These are phyloP conservation scores for Todus mexicanus DNA, from an alignment of 2,797 vertebrate genomes.

Conservation along the genomic window DNA sequence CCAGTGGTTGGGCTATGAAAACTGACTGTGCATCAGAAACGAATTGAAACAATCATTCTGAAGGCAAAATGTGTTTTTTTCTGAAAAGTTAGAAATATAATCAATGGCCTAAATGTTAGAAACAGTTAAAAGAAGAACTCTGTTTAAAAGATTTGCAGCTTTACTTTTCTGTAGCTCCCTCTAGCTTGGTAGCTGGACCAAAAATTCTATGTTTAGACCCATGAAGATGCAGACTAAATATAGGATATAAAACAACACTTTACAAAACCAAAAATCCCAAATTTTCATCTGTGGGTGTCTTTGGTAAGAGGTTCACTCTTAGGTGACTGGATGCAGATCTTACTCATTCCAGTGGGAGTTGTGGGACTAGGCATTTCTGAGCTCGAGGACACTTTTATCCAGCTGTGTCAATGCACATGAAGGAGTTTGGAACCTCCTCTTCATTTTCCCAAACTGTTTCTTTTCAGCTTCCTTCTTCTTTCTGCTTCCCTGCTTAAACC, in stretches of 20 bases:
- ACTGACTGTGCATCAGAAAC: not conserved
- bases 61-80: not conserved
- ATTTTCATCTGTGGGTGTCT: constrained; percentile 6
- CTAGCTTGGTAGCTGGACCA: not conserved
- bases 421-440: not conserved
- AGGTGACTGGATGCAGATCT: not conserved
- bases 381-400: not conserved
- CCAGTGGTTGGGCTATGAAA: not conserved
- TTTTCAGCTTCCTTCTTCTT: not conserved
- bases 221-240: constrained; percentile 15
- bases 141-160: not conserved
- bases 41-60: not conserved
- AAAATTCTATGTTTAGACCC: constrained; percentile 12
- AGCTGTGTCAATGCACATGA: not conserved
- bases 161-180: constrained; percentile 1
- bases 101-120: not conserved
- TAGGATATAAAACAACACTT: not conserved
- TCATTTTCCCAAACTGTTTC: not conserved
- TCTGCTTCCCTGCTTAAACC: not conserved
- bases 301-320: not conserved
- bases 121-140: constrained; percentile 2
- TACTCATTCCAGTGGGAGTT: not conserved
- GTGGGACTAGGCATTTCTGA: not conserved
- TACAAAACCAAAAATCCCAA: not conserved
- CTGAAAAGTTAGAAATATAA: not conserved